Evolutionary conservation across 2,797 vertebrate genomes (phyloP).

Genomic region (Perodicticus potto): DNA sequence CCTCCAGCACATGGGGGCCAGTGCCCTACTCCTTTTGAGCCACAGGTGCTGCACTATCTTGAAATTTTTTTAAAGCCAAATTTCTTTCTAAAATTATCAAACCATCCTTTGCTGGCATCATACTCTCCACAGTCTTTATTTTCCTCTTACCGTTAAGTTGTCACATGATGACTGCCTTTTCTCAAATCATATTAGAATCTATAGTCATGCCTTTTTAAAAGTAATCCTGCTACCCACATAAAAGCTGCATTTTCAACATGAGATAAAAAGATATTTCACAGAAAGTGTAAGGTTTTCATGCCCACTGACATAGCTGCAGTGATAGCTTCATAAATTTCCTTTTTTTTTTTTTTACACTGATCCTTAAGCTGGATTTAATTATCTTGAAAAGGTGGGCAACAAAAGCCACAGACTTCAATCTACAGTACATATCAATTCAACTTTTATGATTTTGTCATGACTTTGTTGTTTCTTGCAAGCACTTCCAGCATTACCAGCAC

Average conservation of each 20-base stretch:
- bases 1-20: too few relatives aligned
- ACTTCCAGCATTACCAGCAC: not conserved
- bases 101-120: not conserved
- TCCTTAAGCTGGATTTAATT: not conserved
- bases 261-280: not conserved
- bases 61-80: not conserved
- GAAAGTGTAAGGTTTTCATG: not conserved
- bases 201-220: not conserved
- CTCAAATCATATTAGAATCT: not conserved
- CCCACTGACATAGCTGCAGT: not conserved
- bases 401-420: not conserved
- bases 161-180: not conserved
- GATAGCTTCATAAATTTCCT: not conserved
- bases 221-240: not conserved
- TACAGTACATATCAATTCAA: not conserved
- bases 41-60: too few relatives aligned
- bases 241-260: not conserved
- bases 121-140: not conserved
- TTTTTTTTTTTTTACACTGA: not conserved
- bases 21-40: too few relatives aligned
- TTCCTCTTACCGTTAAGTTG: not conserved
- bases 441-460: not conserved
- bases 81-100: not conserved
- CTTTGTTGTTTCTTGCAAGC: not conserved
- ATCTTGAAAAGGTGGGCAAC: not conserved